Conservation (phyloP, 2,888 invertebrate species). For the Notocelia uddmanniana region DNA sequence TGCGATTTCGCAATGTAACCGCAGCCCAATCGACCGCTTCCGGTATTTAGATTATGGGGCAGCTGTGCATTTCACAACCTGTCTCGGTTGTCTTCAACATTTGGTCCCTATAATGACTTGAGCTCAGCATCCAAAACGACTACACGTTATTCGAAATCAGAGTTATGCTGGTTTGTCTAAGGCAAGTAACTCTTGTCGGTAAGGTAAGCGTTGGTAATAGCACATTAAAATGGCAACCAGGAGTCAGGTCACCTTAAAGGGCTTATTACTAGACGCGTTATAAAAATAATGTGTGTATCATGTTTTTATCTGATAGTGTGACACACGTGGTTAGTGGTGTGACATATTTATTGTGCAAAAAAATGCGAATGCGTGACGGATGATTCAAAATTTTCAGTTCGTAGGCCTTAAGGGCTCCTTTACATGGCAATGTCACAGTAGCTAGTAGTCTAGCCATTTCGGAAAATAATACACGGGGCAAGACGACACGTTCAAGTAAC, state of each 20-base stretch:
- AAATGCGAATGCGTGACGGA: too few species aligned
- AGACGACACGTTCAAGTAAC: too few species aligned
- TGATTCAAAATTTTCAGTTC: too few species aligned
- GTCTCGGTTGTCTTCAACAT: neutral
- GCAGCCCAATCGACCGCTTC: constrained; percentile 11
- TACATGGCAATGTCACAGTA: too few species aligned
- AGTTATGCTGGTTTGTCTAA: neutral
- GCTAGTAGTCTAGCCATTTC: too few species aligned
- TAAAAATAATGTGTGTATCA: too few species aligned
- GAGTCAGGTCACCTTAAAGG: neutral
- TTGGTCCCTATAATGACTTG: neutral
- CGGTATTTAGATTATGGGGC: constrained; percentile 23
- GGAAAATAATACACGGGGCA: too few species aligned
- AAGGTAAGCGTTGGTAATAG: neutral
- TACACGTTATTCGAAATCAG: neutral
- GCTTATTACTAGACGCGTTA: neutral
- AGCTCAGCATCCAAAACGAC: neutral
- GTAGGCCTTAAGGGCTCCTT: too few species aligned
- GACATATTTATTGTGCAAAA: too few species aligned
- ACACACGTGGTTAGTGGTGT: too few species aligned
- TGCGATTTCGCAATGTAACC: neutral
- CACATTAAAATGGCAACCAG: neutral
- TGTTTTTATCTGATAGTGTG: too few species aligned
- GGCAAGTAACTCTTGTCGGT: neutral
- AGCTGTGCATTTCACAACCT: neutral